These are phyloP conservation scores for Ctenopoma kingsleyae DNA, from an alignment of 2,797 vertebrate genomes.

Conservation along the genomic window DNA sequence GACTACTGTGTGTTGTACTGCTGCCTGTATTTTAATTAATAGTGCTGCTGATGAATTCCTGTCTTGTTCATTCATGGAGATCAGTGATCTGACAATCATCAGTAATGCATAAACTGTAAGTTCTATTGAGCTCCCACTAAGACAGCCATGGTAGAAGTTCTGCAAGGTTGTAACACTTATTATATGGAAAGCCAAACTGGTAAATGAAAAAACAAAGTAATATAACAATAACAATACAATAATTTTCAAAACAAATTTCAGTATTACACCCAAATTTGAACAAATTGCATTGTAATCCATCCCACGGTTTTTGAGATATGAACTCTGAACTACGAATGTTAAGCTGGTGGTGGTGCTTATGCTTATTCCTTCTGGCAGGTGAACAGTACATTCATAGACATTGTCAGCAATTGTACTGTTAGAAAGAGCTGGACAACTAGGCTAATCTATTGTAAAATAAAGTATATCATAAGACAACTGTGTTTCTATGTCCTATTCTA, in stretches of 20 bases:
- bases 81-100: slow-evolving; percentile 6
- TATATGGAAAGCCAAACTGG: too few species aligned
- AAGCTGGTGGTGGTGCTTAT: too few species aligned
- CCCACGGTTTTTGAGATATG: too few species aligned
- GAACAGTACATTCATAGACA: not conserved
- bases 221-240: not conserved
- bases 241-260: too few species aligned
- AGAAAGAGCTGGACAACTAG: not conserved
- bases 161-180: too few species aligned
- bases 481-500: not conserved
- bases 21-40: slow-evolving; percentile 42
- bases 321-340: too few species aligned
- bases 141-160: too few species aligned
- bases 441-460: too few species aligned
- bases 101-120: not conserved
- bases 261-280: too few species aligned
- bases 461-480: not conserved
- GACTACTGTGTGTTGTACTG: slow-evolving; percentile 39
- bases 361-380: not conserved
- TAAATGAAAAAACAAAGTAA: not conserved
- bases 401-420: not conserved
- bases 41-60: slow-evolving; percentile 45
- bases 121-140: too few species aligned
- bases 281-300: not conserved
- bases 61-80: slow-evolving; percentile 15